Conservation (phyloP, 2,113 vertebrate genomes). For the Barnardius zonarius region DNA sequence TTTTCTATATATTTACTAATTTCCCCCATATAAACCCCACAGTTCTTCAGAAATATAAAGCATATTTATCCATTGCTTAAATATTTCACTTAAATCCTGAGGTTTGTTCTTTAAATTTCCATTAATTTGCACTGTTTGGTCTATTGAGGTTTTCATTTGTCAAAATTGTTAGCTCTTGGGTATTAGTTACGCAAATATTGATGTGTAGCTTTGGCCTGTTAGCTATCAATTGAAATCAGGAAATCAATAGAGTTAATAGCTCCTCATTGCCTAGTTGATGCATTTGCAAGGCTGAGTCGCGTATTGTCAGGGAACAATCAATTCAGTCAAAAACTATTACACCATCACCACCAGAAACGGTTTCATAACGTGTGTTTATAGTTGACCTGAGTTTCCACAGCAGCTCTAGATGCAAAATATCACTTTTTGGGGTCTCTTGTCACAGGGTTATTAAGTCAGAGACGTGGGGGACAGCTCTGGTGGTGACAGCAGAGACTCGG, state of each 20-base stretch:
- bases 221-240: slow-evolving; percentile 96
- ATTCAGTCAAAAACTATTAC: slow-evolving; percentile 88
- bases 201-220: slow-evolving; percentile 87
- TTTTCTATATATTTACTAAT: neutral
- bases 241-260: slow-evolving; percentile 96
- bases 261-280: slow-evolving; percentile 91
- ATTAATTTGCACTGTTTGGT: slow-evolving; percentile 70
- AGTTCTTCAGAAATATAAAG: neutral
- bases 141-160: slow-evolving; percentile 84
- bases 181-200: slow-evolving; percentile 94
- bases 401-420: neutral
- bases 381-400: slow-evolving; percentile 17
- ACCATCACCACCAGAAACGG: slow-evolving; percentile 65
- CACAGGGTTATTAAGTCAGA: neutral
- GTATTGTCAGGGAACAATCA: slow-evolving; percentile 83
- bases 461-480: neutral
- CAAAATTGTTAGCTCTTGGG: slow-evolving; percentile 79
- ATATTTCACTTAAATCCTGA: slow-evolving; percentile 63
- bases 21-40: neutral
- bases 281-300: slow-evolving; percentile 83
- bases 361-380: slow-evolving; percentile 69
- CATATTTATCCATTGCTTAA: neutral
- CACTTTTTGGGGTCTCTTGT: neutral
- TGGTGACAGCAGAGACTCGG: neutral
- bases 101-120: slow-evolving; percentile 68